These are phyloP conservation scores for Orycteropus afer DNA, from an alignment of 2,113 vertebrate genomes.

Conservation along the genomic window DNA sequence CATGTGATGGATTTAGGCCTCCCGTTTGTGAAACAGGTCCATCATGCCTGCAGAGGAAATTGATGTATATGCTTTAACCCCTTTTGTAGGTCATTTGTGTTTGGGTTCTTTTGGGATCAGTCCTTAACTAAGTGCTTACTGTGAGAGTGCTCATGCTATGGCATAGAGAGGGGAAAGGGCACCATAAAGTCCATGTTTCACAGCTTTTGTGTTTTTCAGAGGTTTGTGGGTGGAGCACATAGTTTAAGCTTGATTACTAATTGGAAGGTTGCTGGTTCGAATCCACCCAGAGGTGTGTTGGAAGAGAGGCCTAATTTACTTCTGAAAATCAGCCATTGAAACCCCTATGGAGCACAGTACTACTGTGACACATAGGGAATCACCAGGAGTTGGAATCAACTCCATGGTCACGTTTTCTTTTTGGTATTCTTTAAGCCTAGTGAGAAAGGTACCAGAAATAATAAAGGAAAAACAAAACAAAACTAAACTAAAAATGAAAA, in stretches of 20 bases:
- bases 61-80: neutral
- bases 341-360: neutral
- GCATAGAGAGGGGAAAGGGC: neutral
- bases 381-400: neutral
- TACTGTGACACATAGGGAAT: neutral
- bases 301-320: neutral
- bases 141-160: neutral
- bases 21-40: neutral
- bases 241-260: neutral
- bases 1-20: neutral
- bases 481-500: neutral
- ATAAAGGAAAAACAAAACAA: neutral
- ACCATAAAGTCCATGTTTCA: neutral
- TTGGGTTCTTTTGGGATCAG: neutral
- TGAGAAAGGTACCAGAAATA: neutral
- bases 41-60: neutral
- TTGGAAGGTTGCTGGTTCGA: neutral
- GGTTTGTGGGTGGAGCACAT: neutral
- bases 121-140: neutral
- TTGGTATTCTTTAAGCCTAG: neutral
- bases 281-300: neutral
- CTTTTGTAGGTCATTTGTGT: neutral
- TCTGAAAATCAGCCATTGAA: neutral
- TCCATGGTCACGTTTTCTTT: neutral
- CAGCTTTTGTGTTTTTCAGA: neutral